Base-by-base conservation (phyloP, 1,140 invertebrate species). In the Uloborus diversus region DNA sequence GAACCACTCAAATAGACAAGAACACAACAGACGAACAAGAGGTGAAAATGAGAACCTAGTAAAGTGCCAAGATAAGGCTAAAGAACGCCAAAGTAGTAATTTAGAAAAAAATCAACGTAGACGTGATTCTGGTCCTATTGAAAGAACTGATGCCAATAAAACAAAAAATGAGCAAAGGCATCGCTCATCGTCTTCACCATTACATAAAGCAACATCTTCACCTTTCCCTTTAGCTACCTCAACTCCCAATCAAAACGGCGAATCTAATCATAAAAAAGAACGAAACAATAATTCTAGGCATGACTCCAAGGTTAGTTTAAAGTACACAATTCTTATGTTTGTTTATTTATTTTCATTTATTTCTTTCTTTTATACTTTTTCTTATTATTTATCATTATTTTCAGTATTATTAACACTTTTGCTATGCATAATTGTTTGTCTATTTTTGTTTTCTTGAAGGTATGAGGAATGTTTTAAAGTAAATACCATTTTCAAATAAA, bases 131-230 rank as follows among this genome's bases (percentile, higher is more conserved):
- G 79, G 70, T 51, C 69, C 69, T 14, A 37, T 75, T 37, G 70
- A 81, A 37, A 51, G 70, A 13, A 59, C 20, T 25, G 79, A 81
- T 61, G 49, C 33, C 28, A 70, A 66, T 61, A 75, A 73, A 73
- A 56, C 69, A 59, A 81, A 75, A 20, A 68, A 85, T 81, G 89
- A 89, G 73, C 85, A 81, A 33, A 68, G 59, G 37, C 73, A 80
- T 57, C 79, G 81, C 42, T 73, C 83, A 53, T 68, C 81, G 11
- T 78, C 82, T 4, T 68, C 83, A 33, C 73, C 81, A n/a, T 79
- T 83, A 28, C 80, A 82, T 37, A 84, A 84, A 75, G 79, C 83
- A 33, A 80, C 81, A 59, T 84, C 83, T 35, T 82, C 80, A 37
- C 69, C 83, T 81, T 79, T 79, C 53, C 73, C 81, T 62, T 51